Base-by-base conservation (phyloP, 2,797 vertebrate species). In the Galagoides demidoff region DNA sequence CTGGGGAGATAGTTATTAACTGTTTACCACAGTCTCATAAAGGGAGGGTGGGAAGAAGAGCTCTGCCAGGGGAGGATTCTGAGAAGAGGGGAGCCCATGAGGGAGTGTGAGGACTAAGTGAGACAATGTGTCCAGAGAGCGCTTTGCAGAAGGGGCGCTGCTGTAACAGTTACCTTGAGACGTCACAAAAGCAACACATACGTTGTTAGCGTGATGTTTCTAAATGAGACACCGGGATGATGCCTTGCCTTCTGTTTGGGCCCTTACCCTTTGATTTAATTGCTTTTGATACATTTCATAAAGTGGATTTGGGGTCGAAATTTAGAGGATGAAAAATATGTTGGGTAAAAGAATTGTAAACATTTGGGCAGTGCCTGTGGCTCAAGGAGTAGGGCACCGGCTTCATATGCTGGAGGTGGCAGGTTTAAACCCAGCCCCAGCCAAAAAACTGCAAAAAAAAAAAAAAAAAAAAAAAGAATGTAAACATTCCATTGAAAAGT, bases 241-340 rank as follows among this genome's bases (percentile, higher is more conserved):
- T 61, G 25, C 11, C 85, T 85, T 23, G 71, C 34, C 71, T 89
- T 92, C 84, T 63, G 78, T 68, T 86, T 87, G 31, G 43, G 79
- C 25, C 2, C 3, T 70, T 90, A 34, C 52, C 70, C 22, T 74
- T 1, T 85, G 37, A 88, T 64, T 94, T 49, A 85, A 61, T 6
- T 66, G 29, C 25, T 90, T 45, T 82, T 83, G 43, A 92, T 81
- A 52, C 5, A 93, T 68, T 86, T 68, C 89, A 89, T 34, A 20
- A 74, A 78, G 34, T 88, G 17, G 25, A 89, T 89, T 89, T 17
- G 85, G 45, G 90, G 22, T 43, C 92, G 68, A 77, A 49, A 89
- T 59, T 89, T 63, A 94, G 57, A 90, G 23, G 34, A 85, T 91
- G 7, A 85, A 83, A 87, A 57, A 39, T 34, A 81, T 11, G 49